These are phyloP conservation scores for Burhinus bistriatus DNA, from an alignment of 2,113 vertebrate species.

Conservation along the genomic window DNA sequence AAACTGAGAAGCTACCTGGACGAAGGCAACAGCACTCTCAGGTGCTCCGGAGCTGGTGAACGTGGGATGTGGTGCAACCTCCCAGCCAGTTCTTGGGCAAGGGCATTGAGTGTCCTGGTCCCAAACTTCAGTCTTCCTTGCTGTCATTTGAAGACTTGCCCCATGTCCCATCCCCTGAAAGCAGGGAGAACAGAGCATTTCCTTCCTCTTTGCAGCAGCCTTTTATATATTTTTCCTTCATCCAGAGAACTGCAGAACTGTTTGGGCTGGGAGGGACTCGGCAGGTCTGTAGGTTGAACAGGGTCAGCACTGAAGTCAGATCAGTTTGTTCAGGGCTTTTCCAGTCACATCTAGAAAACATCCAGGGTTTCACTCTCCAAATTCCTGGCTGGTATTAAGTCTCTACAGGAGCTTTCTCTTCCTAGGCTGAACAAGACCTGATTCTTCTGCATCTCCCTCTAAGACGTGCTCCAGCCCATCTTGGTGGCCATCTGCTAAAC, in stretches of 20 bases:
- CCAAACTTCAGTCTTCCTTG: neutral
- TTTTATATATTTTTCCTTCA: neutral
- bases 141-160: neutral
- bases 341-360: neutral
- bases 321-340: neutral
- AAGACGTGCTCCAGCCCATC: neutral
- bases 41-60: neutral
- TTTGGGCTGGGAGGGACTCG: neutral
- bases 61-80: neutral
- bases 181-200: accelerated
- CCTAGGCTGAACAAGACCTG: neutral
- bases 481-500: neutral
- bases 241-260: neutral
- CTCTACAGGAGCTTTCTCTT: neutral
- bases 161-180: neutral
- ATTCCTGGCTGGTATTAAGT: neutral
- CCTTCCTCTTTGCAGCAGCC: neutral
- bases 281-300: neutral
- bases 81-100: neutral
- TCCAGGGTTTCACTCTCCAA: neutral
- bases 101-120: neutral
- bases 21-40: neutral
- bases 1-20: neutral
- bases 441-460: neutral
- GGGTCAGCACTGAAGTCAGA: neutral